phyloP scores from a whole-genome alignment of 2,888 invertebrate species.

The Euproctis similis region DNA sequence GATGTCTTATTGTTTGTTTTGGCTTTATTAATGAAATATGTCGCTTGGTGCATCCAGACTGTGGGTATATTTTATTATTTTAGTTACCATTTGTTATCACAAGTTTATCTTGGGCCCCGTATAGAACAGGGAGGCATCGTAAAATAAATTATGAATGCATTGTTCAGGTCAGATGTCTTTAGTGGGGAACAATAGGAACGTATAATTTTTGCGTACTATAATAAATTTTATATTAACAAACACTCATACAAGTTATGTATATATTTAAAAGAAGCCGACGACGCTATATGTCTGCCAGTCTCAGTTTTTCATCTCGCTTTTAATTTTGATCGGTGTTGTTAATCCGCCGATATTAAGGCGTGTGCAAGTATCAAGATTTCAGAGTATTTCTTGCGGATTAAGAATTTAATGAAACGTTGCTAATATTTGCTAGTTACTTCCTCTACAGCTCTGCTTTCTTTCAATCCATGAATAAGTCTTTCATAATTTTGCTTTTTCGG shows the following conservation, averaged over 20 bases:
- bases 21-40: constrained; percentile 76
- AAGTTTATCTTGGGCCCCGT: constrained; percentile 72
- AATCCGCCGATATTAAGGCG: constrained; percentile 65
- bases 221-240: constrained; percentile 67
- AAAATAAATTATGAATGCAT: constrained; percentile 72
- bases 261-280: constrained; percentile 24
- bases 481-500: too few species aligned
- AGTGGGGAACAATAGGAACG: constrained; percentile 63
- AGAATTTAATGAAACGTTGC: constrained; percentile 32
- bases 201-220: constrained; percentile 58
- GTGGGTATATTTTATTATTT: constrained; percentile 71
- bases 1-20: constrained; percentile 67
- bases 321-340: constrained; percentile 63
- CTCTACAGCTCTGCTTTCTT: too few species aligned
- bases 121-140: constrained; percentile 63
- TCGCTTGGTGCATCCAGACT: constrained; percentile 60
- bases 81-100: constrained; percentile 76
- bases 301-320: constrained; percentile 48
- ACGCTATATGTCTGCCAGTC: too few species aligned
- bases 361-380: constrained; percentile 49
- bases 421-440: too few species aligned
- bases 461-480: too few species aligned
- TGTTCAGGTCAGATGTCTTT: constrained; percentile 63
- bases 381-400: constrained; percentile 38
- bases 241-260: constrained; percentile 22